Evolutionary conservation across 1,140 invertebrate genomes (phyloP).

Genomic region (Brevipalpus yothersi): DNA sequence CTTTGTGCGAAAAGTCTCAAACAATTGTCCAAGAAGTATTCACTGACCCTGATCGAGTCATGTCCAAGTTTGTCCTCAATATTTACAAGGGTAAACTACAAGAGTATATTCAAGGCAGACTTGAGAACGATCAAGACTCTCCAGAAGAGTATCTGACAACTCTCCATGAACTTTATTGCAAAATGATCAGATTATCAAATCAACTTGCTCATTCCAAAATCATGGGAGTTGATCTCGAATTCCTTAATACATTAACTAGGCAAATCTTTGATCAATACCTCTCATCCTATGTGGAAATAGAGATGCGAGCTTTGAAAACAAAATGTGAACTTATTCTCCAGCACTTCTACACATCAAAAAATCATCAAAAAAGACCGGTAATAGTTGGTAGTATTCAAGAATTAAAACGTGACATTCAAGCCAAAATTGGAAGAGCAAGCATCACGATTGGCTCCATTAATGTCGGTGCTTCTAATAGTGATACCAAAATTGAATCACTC

Average conservation of each 20-base stretch:
- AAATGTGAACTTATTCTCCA: conserved; percentile 45
- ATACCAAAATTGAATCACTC: conserved; percentile 84
- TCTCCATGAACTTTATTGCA: conserved; percentile 54
- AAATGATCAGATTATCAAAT: conserved; percentile 42
- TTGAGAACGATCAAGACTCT: conserved; percentile 44
- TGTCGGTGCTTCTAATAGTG: conserved; percentile 22
- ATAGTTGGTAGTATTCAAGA: conserved; percentile 61
- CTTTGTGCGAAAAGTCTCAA: conserved; percentile 67
- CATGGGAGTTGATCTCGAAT: conserved; percentile 50
- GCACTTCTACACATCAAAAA: conserved; percentile 73
- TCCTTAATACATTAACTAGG: conserved; percentile 48
- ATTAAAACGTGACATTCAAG: conserved; percentile 69
- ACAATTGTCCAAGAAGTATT: conserved; percentile 76
- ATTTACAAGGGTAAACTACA: conserved; percentile 78
- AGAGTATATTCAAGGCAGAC: conserved; percentile 49
- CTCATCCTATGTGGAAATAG: conserved; percentile 44
- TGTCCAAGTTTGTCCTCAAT: conserved; percentile 90
- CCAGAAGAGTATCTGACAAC: conserved; percentile 64
- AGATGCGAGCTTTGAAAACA: conserved; percentile 47
- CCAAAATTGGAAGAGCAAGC: conserved; percentile 26
- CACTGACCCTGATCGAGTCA: conserved; percentile 84
- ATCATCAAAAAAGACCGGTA: conserved; percentile 76
- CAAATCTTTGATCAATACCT: conserved; percentile 60
- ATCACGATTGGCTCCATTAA: conserved; percentile 49
- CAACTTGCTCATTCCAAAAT: conserved; percentile 40